Evolutionary conservation across 2,888 invertebrate species (phyloP).

Genomic region (Spialia ferax): DNA sequence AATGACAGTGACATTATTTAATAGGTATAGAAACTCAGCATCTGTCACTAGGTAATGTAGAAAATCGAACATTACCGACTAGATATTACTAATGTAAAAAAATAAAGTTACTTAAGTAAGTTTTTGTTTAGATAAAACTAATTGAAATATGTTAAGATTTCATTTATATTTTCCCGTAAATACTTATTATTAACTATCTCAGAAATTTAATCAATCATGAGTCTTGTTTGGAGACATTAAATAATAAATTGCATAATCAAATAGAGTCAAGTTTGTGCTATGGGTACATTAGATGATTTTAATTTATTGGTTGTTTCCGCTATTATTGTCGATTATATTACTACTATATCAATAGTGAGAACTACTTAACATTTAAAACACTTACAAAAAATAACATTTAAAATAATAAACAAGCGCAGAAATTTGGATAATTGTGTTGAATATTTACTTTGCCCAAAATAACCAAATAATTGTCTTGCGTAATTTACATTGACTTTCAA

Average conservation of each 20-base stretch:
- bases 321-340: slow-evolving; percentile 21
- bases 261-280: neutral
- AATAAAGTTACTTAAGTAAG: no score
- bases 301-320: slow-evolving; percentile 42
- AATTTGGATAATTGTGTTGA: neutral
- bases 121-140: neutral
- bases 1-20: no score
- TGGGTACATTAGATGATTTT: slow-evolving; percentile 6
- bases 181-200: neutral
- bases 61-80: no score
- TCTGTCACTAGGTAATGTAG: no score
- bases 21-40: no score
- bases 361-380: slow-evolving; percentile 42
- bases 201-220: neutral
- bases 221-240: neutral
- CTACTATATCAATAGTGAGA: slow-evolving; percentile 40
- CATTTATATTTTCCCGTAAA: neutral
- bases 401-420: neutral
- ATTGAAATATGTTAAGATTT: slow-evolving; percentile 2
- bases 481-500: neutral
- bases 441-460: neutral
- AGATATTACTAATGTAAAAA: no score
- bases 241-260: neutral
- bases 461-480: neutral
- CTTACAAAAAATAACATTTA: neutral